Percentiles rank a stretch among this genome's conserved stretches.
phyloP scores from a whole-genome alignment of 2,888 invertebrate genomes.

The Ophioninae sp. region DNA sequence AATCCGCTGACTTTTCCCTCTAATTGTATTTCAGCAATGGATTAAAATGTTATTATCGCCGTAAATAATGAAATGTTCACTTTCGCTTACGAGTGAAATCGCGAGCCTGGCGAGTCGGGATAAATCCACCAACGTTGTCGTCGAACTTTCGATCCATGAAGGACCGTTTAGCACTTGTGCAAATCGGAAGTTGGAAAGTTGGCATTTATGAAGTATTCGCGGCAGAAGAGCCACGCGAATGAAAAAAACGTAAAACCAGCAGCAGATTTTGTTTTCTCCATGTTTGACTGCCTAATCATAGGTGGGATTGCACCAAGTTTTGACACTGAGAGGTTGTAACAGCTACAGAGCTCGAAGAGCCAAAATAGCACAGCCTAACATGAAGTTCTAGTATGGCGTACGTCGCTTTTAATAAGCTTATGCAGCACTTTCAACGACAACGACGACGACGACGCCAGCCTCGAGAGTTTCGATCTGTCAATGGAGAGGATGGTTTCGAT shows the following conservation, averaged over 20 bases:
- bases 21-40: constrained; percentile 15
- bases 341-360: constrained; percentile 61
- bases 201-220: neutral
- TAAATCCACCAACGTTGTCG: too few relatives aligned
- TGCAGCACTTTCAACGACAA: constrained; percentile 77
- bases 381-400: constrained; percentile 33
- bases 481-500: constrained; percentile 47
- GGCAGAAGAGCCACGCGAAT: neutral
- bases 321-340: constrained; percentile 28
- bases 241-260: neutral
- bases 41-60: neutral
- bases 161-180: neutral
- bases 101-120: neutral
- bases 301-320: constrained; percentile 32
- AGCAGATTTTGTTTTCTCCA: neutral
- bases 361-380: constrained; percentile 59
- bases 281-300: neutral
- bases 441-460: constrained; percentile 48
- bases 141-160: neutral
- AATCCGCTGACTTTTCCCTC: constrained; percentile 5
- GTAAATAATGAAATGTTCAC: neutral
- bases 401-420: constrained; percentile 77
- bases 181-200: neutral
- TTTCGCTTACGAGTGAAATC: neutral
- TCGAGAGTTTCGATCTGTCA: constrained; percentile 56